Evolutionary conservation across 2,888 invertebrate species (phyloP), one percentile per base, ranked within the genome.

Genomic region (Brachyopa scutellaris): DNA sequence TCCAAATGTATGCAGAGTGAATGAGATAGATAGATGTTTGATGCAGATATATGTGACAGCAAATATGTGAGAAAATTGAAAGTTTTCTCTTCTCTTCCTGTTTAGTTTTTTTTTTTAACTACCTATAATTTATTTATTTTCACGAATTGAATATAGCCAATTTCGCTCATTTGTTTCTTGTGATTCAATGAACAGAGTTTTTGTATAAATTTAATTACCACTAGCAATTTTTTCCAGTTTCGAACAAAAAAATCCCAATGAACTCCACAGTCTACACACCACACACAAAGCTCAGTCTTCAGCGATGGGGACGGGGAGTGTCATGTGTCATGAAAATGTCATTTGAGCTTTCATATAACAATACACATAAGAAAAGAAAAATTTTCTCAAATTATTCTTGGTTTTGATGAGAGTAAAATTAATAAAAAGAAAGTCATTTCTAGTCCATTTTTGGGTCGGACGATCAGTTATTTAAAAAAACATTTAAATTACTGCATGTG

Each of bases 11-110:
- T 59, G 72, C 42, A 59, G 4, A 57, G 33, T 21, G 36, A 73
- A 29, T 2, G 53, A 62, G 55, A 62, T 29, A 55, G n/a, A 47
- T 40, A 74, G 13, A 67, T 33, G 11, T 13, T 61, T 59, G 17
- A 29, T 8, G 13, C 11, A 49, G 11, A 11, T 11, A 36, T 47
- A 26, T 67, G 73, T 57, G 72, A 78, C 42, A 70, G 33, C 49
- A 72, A 62, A 38, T 66, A 21, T 19, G n/a, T 29, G 11, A 40
- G 26, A 53, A 55, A 72, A 53, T 40, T 72, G 11, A 57, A 57
- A 66, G 66, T 59, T 79, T 72, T 59, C 59, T 66, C 66, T 78
- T 73, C 45, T 64, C 47, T 73, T 67, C 53, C 40, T 51, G 42
- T 72, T 66, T 59, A 21, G 45, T 55, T 49, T 29, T 59, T 59